phyloP scores from a whole-genome alignment of 2,888 invertebrate genomes.

The Pachycephus smyrnensis region DNA sequence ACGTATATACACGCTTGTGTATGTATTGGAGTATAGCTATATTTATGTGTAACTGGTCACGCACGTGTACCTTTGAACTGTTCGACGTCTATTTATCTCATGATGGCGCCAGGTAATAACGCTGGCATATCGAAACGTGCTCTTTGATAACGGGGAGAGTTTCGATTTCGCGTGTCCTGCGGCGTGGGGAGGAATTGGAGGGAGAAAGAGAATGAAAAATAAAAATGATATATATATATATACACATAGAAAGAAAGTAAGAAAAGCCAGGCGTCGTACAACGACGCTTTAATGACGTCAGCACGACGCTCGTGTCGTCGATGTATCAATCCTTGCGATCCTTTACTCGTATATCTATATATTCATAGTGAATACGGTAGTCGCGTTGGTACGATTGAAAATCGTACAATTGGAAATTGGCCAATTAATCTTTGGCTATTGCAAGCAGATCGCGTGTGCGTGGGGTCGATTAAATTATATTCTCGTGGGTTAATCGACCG shows the following conservation, averaged over 20 bases:
- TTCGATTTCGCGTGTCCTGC: background rate
- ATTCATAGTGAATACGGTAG: too few relatives aligned
- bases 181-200: background rate
- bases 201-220: too few relatives aligned
- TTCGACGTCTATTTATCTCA: background rate
- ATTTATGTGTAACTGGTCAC: background rate
- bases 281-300: background rate
- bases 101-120: background rate
- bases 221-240: too few relatives aligned
- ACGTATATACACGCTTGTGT: too few relatives aligned
- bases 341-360: too few relatives aligned
- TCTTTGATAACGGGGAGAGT: background rate
- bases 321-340: background rate
- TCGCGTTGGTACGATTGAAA: background rate
- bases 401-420: background rate
- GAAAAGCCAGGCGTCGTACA: too few relatives aligned
- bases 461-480: background rate
- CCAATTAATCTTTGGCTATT: background rate
- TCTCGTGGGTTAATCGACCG: background rate
- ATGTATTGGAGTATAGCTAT: background rate
- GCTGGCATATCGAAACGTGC: background rate
- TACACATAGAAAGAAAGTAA: too few relatives aligned
- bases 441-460: background rate
- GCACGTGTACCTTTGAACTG: background rate
- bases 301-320: background rate